phyloP scores from a whole-genome alignment of 2,113 vertebrate species.

The Climacteris rufus region DNA sequence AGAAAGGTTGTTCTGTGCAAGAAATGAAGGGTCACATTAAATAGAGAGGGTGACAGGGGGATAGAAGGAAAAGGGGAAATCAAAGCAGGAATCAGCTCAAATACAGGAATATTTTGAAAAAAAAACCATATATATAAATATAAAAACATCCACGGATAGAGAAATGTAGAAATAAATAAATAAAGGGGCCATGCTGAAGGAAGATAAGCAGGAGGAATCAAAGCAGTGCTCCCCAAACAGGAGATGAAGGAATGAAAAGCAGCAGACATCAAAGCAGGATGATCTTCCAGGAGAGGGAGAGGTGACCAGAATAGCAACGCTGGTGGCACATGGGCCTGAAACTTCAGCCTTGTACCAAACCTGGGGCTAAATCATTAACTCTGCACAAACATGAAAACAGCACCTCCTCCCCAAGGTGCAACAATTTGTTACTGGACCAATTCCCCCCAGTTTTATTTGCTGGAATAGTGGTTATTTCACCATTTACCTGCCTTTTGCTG shows the following conservation, averaged over 20 bases:
- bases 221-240: not conserved
- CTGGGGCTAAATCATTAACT: not conserved
- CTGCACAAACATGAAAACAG: not conserved
- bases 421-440: not conserved
- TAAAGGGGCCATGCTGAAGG: not conserved
- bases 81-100: not conserved
- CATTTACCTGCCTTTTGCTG: not conserved
- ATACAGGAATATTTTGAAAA: not conserved
- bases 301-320: not conserved
- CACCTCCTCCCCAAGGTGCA: not conserved
- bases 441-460: not conserved
- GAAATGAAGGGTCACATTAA: not conserved
- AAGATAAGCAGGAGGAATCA: not conserved
- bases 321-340: not conserved
- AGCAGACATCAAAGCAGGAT: not conserved
- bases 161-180: not conserved
- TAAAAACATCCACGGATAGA: not conserved
- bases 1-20: not conserved
- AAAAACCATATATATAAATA: not conserved
- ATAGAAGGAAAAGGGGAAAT: not conserved
- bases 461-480: not conserved
- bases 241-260: not conserved
- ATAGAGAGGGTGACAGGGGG: not conserved
- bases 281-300: not conserved
- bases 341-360: not conserved